Percentiles rank a stretch among this genome's conserved stretches.
Evolutionary conservation across 2,113 vertebrate genomes (phyloP).

Genomic region (Ptychochromis oligacanthus): DNA sequence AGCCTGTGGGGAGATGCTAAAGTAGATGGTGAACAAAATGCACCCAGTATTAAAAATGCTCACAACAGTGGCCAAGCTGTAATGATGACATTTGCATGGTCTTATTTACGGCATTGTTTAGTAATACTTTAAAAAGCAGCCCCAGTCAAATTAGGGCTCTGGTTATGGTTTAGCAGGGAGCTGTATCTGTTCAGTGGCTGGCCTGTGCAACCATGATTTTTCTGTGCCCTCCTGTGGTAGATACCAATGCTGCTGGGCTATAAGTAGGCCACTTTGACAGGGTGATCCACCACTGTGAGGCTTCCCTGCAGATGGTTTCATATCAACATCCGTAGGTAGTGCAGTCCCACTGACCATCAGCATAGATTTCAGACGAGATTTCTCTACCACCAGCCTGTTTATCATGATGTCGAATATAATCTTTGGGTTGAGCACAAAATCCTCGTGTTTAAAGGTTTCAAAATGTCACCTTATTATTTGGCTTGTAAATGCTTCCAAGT

Average conservation of each 20-base stretch:
- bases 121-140: not conserved
- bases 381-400: not conserved
- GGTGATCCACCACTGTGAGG: slow-evolving; percentile 46
- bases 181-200: slow-evolving; percentile 7
- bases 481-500: not conserved
- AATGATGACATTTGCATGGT: not conserved
- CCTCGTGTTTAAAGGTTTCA: slow-evolving; percentile 3
- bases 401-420: not conserved
- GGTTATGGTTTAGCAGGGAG: slow-evolving; percentile 1
- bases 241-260: slow-evolving; percentile 35
- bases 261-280: slow-evolving; percentile 71
- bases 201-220: slow-evolving; percentile 21
- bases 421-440: slow-evolving; percentile 1
- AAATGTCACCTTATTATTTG: slow-evolving; percentile 12
- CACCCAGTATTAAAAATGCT: not conserved
- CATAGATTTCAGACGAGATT: not conserved
- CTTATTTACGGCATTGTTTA: not conserved
- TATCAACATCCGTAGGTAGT: slow-evolving; percentile 39
- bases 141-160: slow-evolving; percentile 9
- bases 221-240: slow-evolving; percentile 39
- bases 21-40: not conserved
- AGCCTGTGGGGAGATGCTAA: not conserved
- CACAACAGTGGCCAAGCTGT: not conserved
- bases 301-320: slow-evolving; percentile 45
- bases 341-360: not conserved